Percentiles rank a stretch among this genome's conserved stretches.
Conservation (phyloP, 2,888 invertebrate species). For the Drosophila mimica region DNA sequence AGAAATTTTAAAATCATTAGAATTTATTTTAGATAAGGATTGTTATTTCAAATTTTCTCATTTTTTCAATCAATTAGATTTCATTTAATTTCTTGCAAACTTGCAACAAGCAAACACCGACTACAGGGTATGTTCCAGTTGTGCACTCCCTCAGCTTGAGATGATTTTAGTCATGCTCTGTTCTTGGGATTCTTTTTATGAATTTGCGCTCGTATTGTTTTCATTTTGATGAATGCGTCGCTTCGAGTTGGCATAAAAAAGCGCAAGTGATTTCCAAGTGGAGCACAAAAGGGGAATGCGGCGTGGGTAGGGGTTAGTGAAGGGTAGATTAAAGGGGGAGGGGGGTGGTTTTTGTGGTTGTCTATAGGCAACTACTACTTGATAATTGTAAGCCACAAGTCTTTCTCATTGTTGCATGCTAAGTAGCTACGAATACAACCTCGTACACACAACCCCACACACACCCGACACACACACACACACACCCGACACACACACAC, state of each 20-base stretch:
- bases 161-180: constrained; percentile 25
- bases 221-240: constrained; percentile 56
- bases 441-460: background rate
- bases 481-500: background rate
- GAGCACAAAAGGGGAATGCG: constrained; percentile 11
- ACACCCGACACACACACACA: background rate
- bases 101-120: background rate
- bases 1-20: background rate
- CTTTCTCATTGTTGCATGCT: constrained; percentile 60
- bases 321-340: background rate
- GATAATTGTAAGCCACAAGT: constrained; percentile 57
- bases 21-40: background rate
- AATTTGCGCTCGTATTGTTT: constrained; percentile 59
- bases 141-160: too few relatives aligned
- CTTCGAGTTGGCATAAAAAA: constrained; percentile 50
- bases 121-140: constrained; percentile 22
- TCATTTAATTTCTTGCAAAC: background rate
- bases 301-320: background rate
- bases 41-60: rapidly evolving
- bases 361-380: constrained; percentile 48
- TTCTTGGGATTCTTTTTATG: constrained; percentile 44
- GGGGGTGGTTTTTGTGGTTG: background rate
- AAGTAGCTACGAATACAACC: constrained; percentile 46
- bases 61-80: background rate
- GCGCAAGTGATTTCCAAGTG: constrained; percentile 63